Conservation (phyloP, 2,113 vertebrate genomes). For the Macquaria australasica region DNA sequence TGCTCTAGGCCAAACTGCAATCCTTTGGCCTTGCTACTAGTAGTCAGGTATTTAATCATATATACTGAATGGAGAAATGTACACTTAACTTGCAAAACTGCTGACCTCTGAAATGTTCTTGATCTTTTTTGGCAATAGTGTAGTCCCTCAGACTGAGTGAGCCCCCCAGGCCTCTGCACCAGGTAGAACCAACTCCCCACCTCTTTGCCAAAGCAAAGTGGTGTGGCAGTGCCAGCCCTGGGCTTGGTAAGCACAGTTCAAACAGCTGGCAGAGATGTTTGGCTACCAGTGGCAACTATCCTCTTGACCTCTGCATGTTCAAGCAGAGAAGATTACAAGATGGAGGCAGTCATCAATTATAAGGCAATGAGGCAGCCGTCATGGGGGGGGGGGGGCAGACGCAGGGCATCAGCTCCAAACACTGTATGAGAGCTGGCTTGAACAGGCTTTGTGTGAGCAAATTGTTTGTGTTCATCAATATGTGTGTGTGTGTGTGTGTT, state of each 20-base stretch:
- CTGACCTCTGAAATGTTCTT: not conserved
- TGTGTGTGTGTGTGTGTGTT: slow-evolving; percentile 30
- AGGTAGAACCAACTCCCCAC: slow-evolving; percentile 11
- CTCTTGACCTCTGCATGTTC: slow-evolving; percentile 64
- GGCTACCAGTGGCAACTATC: slow-evolving; percentile 18
- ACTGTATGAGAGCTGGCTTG: not conserved
- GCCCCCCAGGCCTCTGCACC: not conserved
- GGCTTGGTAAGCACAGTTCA: slow-evolving; percentile 25
- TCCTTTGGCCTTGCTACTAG: too few species aligned
- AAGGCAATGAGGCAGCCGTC: slow-evolving; percentile 30
- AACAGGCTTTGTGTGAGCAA: slow-evolving; percentile 45
- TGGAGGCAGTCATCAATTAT: slow-evolving; percentile 39
- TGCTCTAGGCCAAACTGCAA: too few species aligned
- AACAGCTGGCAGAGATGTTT: slow-evolving; percentile 59
- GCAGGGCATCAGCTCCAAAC: slow-evolving; percentile 1
- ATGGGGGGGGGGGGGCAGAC: not conserved
- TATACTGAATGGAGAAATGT: too few species aligned
- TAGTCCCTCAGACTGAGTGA: not conserved
- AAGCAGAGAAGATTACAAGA: slow-evolving; percentile 41
- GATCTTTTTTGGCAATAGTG: not conserved
- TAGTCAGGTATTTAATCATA: too few species aligned
- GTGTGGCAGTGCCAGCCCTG: slow-evolving; percentile 7
- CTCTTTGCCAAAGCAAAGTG: slow-evolving; percentile 39
- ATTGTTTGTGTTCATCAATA: slow-evolving; percentile 60
- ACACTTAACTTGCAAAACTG: not conserved